phyloP scores from a whole-genome alignment of 2,888 invertebrate genomes.

The Leucania comma region DNA sequence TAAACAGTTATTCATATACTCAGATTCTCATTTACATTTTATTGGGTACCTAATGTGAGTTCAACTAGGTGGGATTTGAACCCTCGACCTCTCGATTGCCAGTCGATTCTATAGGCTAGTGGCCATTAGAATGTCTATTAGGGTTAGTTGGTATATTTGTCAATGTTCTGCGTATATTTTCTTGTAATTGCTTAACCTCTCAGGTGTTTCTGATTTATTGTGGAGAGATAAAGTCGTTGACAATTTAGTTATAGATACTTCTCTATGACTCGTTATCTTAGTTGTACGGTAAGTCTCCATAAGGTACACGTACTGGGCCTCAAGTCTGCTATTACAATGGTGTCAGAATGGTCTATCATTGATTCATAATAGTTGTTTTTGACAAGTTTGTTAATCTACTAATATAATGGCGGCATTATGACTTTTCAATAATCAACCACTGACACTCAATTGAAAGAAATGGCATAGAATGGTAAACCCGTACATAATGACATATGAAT shows the following conservation, averaged over 20 bases:
- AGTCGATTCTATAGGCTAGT: constrained; percentile 7
- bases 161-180: constrained; percentile 31
- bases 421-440: no score
- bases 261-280: no score
- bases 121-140: constrained; percentile 28
- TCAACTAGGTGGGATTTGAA: constrained; percentile 42
- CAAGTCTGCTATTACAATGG: no score
- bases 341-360: no score
- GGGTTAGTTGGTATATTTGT: constrained; percentile 29
- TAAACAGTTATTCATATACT: constrained; percentile 13
- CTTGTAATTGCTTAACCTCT: constrained; percentile 9
- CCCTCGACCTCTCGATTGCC: constrained; percentile 35
- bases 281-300: no score
- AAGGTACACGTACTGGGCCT: no score
- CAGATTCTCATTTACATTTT: constrained; percentile 17
- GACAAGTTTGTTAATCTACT: no score
- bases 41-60: constrained; percentile 17
- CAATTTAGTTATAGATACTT: background rate
- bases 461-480: no score
- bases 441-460: no score
- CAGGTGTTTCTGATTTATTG: constrained; percentile 4
- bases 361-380: no score
- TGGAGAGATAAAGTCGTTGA: background rate
- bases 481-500: no score
- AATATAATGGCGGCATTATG: no score